A percentile compares a stretch with the other conserved stretches of the same genome.
Evolutionary conservation across 1,140 invertebrate species (phyloP).

Genomic region (Coboldia fuscipes): DNA sequence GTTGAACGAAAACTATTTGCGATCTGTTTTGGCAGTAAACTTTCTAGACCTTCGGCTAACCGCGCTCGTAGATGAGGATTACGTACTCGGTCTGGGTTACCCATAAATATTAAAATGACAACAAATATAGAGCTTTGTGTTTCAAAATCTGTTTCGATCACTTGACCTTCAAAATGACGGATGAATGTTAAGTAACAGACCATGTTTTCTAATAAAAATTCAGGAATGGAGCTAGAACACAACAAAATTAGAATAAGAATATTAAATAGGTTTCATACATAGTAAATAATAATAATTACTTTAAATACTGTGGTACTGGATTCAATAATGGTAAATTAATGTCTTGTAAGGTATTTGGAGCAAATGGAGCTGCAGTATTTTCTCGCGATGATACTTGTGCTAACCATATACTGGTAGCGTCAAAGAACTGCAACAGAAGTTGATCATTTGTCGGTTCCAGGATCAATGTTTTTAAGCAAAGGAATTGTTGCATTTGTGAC

Average conservation of each 20-base stretch:
- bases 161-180: constrained; percentile 37
- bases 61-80: constrained; percentile 86
- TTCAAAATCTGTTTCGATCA: constrained; percentile 24
- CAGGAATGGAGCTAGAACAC: constrained; percentile 55
- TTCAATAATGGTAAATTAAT: constrained; percentile 10
- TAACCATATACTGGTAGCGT: constrained; percentile 65
- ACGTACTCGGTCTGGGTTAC: constrained; percentile 53
- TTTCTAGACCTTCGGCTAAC: constrained; percentile 72
- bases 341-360: constrained; percentile 10
- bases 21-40: constrained; percentile 43
- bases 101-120: constrained; percentile 46
- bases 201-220: constrained; percentile 77
- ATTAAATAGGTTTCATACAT: not conserved
- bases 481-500: constrained; percentile 25
- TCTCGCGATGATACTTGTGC: constrained; percentile 41
- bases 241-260: constrained; percentile 2
- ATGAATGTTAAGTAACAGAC: constrained; percentile 57
- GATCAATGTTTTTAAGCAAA: constrained; percentile 13
- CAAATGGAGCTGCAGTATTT: constrained; percentile 10
- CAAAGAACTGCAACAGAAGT: constrained; percentile 42
- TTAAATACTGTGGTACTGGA: constrained; percentile 11
- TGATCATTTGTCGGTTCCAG: constrained; percentile 15
- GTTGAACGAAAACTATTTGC: constrained; percentile 33
- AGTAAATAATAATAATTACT: constrained; percentile 2
- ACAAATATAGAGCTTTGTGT: constrained; percentile 42